Evolutionary conservation across 2,888 invertebrate genomes (phyloP).

Genomic region (Philopedon plagiatum): DNA sequence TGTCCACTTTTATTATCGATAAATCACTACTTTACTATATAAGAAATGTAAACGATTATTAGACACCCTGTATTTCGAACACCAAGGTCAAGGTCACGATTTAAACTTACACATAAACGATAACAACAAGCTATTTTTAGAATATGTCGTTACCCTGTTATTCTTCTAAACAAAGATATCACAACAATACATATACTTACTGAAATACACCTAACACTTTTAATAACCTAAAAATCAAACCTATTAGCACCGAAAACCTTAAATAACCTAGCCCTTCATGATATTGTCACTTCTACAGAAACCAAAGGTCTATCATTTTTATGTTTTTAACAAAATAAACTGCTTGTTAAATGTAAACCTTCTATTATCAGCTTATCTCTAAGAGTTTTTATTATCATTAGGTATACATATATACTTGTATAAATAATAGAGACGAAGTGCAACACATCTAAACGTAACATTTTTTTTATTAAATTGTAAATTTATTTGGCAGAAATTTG

Average conservation of each 20-base stretch:
- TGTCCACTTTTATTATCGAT: not conserved
- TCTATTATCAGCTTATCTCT: constrained; percentile 14
- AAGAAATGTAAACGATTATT: too few relatives aligned
- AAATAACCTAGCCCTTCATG: not conserved
- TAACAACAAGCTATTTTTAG: too few relatives aligned
- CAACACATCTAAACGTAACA: not conserved
- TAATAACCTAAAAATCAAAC: not conserved
- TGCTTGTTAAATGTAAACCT: too few relatives aligned
- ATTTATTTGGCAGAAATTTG: too few relatives aligned
- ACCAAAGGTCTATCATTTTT: constrained; percentile 4
- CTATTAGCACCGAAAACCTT: not conserved
- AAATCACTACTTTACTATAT: not conserved
- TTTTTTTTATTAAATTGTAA: too few relatives aligned
- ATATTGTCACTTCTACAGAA: not conserved
- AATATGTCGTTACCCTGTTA: too few relatives aligned
- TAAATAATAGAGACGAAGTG: constrained; percentile 10
- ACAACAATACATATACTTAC: too few relatives aligned
- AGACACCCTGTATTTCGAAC: not conserved
- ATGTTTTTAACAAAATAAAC: constrained; percentile 10
- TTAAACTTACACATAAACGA: too few relatives aligned
- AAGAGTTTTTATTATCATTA: constrained; percentile 20
- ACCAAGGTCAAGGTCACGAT: too few relatives aligned
- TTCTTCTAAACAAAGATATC: too few relatives aligned
- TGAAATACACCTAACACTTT: too few relatives aligned
- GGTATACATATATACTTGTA: too few relatives aligned